Evolutionary conservation across 2,113 vertebrate genomes (phyloP).

Genomic region (Glareola pratincola): DNA sequence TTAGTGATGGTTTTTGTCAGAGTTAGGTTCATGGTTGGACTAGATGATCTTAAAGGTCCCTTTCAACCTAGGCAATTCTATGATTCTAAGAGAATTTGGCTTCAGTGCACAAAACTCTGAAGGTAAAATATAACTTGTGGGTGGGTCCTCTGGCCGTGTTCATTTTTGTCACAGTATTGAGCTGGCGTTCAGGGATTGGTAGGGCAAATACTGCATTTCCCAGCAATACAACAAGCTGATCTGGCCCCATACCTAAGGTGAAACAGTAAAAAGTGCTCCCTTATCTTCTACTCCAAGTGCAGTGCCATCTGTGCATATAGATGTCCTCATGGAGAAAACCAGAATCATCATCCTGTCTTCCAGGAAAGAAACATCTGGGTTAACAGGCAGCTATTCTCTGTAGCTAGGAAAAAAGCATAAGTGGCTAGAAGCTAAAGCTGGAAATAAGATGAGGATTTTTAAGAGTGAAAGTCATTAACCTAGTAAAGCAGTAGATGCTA

Average conservation of each 20-base stretch:
- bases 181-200: not conserved
- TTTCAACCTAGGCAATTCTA: no score
- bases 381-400: not conserved
- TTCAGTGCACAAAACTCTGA: not conserved
- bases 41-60: no score
- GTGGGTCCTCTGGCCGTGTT: not conserved
- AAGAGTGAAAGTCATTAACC: not conserved
- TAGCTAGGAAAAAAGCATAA: not conserved
- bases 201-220: not conserved
- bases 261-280: not conserved
- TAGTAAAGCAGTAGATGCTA: not conserved
- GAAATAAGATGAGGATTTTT: not conserved
- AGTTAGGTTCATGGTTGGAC: no score
- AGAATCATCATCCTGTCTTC: not conserved
- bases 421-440: not conserved
- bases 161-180: not conserved
- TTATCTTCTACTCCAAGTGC: not conserved
- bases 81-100: not conserved
- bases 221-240: not conserved
- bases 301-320: not conserved
- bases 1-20: no score
- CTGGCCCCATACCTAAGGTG: not conserved
- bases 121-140: not conserved
- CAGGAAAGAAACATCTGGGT: not conserved
- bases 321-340: not conserved